A percentile compares a stretch with the other conserved stretches of the same genome.
phyloP scores from a whole-genome alignment of 2,888 invertebrate genomes.

The Luperina testacea region DNA sequence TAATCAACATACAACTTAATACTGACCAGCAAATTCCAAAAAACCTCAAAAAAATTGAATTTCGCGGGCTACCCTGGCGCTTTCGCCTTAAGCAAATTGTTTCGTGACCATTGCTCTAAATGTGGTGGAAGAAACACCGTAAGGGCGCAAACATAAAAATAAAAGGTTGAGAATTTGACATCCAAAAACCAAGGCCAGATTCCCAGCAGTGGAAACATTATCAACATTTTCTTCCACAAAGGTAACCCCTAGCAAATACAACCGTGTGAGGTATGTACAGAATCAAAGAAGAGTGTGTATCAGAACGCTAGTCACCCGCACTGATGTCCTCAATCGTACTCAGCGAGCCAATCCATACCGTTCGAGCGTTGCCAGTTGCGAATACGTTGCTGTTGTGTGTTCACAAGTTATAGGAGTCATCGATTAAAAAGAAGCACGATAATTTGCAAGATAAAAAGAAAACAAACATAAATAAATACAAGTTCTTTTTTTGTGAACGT shows the following conservation, averaged over 20 bases:
- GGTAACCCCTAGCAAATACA: neutral
- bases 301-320: slow-evolving; percentile 52
- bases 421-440: neutral
- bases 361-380: slow-evolving; percentile 73
- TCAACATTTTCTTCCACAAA: neutral
- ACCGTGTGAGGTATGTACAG: slow-evolving; percentile 26
- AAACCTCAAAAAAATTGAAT: no score
- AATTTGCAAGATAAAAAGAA: neutral
- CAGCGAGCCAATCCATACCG: slow-evolving; percentile 77
- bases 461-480: no score
- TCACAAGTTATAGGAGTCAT: slow-evolving; percentile 51
- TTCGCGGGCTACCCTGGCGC: no score
- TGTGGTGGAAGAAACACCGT: neutral
- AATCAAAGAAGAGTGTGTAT: slow-evolving; percentile 39
- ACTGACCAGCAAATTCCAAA: no score
- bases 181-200: neutral
- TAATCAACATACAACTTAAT: no score
- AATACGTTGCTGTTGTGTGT: slow-evolving; percentile 70
- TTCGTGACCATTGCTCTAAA: neutral
- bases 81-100: no score
- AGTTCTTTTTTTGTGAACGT: neutral
- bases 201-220: neutral
- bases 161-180: neutral
- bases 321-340: slow-evolving; percentile 74
- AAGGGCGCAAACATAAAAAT: neutral